Conservation (phyloP, 2,888 invertebrate genomes). For the Latrodectus elegans region DNA sequence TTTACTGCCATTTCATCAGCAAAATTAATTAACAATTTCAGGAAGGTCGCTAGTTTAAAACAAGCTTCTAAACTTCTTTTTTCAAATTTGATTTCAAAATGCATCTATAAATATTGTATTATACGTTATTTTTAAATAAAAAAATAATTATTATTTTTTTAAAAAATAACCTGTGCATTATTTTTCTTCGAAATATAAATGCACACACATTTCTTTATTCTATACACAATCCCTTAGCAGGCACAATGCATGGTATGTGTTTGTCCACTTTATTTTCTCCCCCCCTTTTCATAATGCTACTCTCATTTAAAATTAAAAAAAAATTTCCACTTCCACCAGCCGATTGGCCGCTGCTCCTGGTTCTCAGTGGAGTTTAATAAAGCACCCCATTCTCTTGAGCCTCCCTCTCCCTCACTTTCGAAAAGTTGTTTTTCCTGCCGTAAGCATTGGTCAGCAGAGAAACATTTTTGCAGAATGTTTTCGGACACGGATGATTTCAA, state of each 20-base stretch:
- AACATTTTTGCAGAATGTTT: not conserved
- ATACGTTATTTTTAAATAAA: too few species aligned
- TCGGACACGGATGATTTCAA: not conserved
- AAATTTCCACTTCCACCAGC: conserved; percentile 20
- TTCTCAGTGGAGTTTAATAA: not conserved
- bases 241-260: conserved; percentile 18
- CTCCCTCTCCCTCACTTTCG: not conserved
- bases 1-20: too few species aligned
- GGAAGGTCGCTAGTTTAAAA: too few species aligned
- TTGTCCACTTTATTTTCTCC: conserved; percentile 51
- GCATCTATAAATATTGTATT: too few species aligned
- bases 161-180: too few species aligned
- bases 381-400: not conserved
- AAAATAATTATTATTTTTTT: too few species aligned
- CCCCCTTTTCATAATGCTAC: conserved; percentile 16
- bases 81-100: too few species aligned
- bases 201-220: not conserved
- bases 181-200: not conserved
- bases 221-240: conserved; percentile 4
- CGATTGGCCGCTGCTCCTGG: conserved; percentile 22
- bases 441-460: conserved; percentile 27
- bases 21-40: too few species aligned
- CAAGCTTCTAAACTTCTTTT: too few species aligned
- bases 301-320: conserved; percentile 51
- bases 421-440: not conserved